These are phyloP conservation scores for Apotomis turbidana DNA, from an alignment of 2,888 invertebrate genomes.

Conservation along the genomic window DNA sequence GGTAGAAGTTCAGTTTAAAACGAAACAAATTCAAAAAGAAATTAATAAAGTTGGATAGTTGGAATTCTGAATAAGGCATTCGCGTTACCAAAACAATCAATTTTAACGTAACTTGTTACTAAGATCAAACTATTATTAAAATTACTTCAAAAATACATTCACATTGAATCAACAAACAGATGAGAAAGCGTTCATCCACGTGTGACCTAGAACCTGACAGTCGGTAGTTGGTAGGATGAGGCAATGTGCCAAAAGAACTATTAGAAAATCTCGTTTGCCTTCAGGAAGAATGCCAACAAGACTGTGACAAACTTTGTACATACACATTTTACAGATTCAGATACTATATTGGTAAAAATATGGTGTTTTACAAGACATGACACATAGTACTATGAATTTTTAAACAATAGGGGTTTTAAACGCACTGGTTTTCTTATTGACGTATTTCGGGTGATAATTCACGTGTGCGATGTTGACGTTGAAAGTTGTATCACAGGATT, in stretches of 20 bases:
- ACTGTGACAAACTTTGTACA: not conserved
- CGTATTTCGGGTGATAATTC: not conserved
- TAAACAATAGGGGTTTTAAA: not conserved
- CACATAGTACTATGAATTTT: too few species aligned
- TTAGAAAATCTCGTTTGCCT: not conserved
- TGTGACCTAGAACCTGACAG: slow-evolving; percentile 6
- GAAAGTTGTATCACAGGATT: too few species aligned
- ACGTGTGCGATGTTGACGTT: too few species aligned
- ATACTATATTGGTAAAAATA: too few species aligned
- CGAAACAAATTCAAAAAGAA: too few species aligned
- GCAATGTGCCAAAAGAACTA: slow-evolving; percentile 39
- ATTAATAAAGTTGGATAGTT: too few species aligned
- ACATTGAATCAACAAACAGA: not conserved
- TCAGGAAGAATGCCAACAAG: slow-evolving; percentile 20
- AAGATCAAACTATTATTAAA: too few species aligned
- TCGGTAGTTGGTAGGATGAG: slow-evolving; percentile 30
- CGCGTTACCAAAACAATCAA: not conserved
- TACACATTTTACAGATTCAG: not conserved
- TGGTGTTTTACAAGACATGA: too few species aligned
- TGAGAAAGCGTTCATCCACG: not conserved
- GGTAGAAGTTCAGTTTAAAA: too few species aligned
- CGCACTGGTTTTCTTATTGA: slow-evolving; percentile 1
- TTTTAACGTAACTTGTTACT: not conserved
- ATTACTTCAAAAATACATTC: not conserved
- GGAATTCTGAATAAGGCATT: too few species aligned